Conservation (phyloP, 2,113 vertebrate genomes). For the Psophia crepitans region DNA sequence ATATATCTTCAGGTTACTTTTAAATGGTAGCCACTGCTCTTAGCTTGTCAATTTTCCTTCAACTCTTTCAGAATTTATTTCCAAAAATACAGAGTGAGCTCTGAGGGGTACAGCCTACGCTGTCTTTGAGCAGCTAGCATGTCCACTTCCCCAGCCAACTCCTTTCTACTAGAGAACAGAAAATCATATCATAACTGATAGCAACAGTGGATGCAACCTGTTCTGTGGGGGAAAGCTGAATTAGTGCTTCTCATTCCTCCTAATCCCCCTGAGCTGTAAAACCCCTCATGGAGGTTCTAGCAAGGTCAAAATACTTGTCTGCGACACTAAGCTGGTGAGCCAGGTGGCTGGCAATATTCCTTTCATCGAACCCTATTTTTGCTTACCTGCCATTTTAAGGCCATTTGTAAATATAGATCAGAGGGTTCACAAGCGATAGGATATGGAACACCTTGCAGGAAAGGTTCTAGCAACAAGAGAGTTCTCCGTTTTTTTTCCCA, state of each 20-base stretch:
- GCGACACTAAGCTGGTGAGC: background rate
- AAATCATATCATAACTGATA: background rate
- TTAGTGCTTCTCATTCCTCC: background rate
- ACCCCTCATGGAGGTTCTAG: background rate
- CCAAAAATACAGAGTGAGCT: conserved; percentile 50
- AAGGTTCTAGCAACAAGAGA: background rate
- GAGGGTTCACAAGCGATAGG: background rate
- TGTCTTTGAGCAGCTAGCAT: background rate
- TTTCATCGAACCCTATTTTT: background rate
- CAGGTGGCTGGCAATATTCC: background rate
- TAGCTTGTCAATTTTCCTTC: conserved; percentile 44
- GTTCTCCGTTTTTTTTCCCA: background rate
- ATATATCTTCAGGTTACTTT: background rate
- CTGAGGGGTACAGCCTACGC: conserved; percentile 38
- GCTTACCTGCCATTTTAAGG: conserved; percentile 8
- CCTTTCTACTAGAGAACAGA: background rate
- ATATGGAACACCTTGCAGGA: background rate
- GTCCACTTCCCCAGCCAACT: background rate
- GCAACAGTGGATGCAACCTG: background rate
- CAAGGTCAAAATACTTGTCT: background rate
- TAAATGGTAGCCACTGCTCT: background rate
- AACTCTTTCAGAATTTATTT: conserved; percentile 53
- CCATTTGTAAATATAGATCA: conserved; percentile 7
- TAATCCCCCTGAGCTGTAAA: background rate
- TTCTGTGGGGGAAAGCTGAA: conserved; percentile 8